Evolutionary conservation across 2,888 invertebrate species (phyloP).

Genomic region (Carcina quercana): DNA sequence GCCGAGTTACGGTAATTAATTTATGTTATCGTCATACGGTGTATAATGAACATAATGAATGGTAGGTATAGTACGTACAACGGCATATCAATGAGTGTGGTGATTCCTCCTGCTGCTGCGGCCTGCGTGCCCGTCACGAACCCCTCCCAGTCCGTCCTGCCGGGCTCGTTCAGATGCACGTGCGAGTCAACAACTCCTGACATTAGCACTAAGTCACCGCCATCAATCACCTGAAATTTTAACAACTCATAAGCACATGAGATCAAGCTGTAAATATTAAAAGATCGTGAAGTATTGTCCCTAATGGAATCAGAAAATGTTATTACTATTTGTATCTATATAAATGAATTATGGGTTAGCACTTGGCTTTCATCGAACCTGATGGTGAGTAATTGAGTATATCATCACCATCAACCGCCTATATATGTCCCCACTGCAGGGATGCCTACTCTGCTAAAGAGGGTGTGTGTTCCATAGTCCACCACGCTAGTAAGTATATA

Average conservation of each 20-base stretch:
- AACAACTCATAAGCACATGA: constrained; percentile 1
- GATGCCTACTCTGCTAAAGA: no score
- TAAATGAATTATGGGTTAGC: background rate
- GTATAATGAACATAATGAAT: no score
- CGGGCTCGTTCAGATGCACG: constrained; percentile 84
- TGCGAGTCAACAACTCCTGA: constrained; percentile 82
- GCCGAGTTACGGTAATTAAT: no score
- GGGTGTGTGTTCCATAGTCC: no score
- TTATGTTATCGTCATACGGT: no score
- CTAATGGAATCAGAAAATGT: no score
- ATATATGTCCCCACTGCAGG: no score
- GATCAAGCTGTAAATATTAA: background rate
- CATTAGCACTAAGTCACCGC: constrained; percentile 68
- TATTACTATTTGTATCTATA: background rate
- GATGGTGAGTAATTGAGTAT: no score
- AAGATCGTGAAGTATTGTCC: no score
- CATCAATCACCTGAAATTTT: constrained; percentile 42
- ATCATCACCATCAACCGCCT: no score
- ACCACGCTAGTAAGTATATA: background rate
- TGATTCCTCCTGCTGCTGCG: constrained; percentile 82
- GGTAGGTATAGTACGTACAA: constrained; percentile 71
- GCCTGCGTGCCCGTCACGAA: constrained; percentile 80
- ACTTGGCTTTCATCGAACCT: no score
- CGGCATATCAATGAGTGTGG: constrained; percentile 83
- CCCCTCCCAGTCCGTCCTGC: constrained; percentile 82